Conservation (phyloP, 2,797 vertebrate genomes). For the Pelodytes ibericus region DNA sequence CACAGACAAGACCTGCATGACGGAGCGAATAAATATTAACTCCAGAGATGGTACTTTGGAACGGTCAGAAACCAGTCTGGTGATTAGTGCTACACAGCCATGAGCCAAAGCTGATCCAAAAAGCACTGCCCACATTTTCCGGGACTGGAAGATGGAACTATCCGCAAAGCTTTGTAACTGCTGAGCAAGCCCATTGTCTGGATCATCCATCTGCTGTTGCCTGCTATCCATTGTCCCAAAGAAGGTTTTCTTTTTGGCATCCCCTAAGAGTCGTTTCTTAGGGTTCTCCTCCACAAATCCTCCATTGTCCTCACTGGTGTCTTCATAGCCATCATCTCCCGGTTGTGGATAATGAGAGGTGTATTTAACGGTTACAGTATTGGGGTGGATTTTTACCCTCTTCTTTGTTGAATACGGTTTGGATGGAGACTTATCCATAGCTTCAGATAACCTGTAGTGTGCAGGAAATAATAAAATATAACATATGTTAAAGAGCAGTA, state of each 20-base stretch:
- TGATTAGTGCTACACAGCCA: constrained; percentile 88
- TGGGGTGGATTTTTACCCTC: constrained; percentile 94
- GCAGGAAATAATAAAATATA: neutral
- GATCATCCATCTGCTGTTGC: constrained; percentile 70
- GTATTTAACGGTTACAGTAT: constrained; percentile 93
- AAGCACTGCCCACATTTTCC: constrained; percentile 88
- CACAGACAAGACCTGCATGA: constrained; percentile 86
- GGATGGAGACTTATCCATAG: constrained; percentile 85
- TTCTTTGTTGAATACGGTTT: constrained; percentile 87
- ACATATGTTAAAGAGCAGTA: too few species aligned
- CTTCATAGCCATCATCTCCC: constrained; percentile 88
- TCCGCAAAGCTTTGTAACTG: constrained; percentile 85
- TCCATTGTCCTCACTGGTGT: constrained; percentile 85
- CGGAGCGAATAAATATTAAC: constrained; percentile 89
- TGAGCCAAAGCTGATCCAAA: constrained; percentile 90
- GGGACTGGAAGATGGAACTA: constrained; percentile 82
- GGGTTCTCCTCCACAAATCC: constrained; percentile 89
- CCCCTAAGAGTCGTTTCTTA: constrained; percentile 81
- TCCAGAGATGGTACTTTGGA: constrained; percentile 91
- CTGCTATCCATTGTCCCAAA: constrained; percentile 82
- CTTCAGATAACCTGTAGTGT: constrained; percentile 55
- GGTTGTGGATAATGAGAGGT: constrained; percentile 92
- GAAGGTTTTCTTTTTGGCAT: constrained; percentile 76
- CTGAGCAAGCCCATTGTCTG: constrained; percentile 74
- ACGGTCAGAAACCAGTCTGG: constrained; percentile 84